Percentiles rank a stretch among this genome's conserved stretches.
phyloP scores from a whole-genome alignment of 2,797 vertebrate species.

The Saxicola maurus region DNA sequence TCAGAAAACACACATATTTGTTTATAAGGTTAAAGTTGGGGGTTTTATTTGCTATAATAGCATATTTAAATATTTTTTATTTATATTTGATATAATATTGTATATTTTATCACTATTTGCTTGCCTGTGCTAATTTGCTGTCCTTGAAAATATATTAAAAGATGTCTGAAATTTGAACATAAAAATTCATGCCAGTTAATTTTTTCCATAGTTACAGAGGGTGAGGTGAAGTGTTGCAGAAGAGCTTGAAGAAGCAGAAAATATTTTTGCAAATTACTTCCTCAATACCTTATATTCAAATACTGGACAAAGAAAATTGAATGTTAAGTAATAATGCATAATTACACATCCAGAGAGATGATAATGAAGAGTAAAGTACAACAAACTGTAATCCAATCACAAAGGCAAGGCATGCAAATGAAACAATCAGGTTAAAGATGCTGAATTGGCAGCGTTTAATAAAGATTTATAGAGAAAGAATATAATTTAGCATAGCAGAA shows the following conservation, averaged over 20 bases:
- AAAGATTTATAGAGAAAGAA: slow-evolving; percentile 40
- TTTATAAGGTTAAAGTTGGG: not conserved
- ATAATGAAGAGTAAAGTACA: slow-evolving; percentile 22
- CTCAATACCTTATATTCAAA: not conserved
- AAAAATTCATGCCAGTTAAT: not conserved
- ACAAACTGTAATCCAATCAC: slow-evolving; percentile 42
- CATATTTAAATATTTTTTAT: not conserved
- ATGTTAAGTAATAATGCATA: slow-evolving; percentile 27
- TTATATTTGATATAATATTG: not conserved
- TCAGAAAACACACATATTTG: not conserved
- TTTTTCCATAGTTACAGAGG: not conserved
- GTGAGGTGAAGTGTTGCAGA: not conserved
- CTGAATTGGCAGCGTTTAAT: not conserved
- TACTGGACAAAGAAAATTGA: not conserved
- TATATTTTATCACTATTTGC: not conserved
- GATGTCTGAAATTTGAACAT: not conserved
- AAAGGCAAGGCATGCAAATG: slow-evolving; percentile 24
- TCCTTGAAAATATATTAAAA: not conserved
- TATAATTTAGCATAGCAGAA: not conserved
- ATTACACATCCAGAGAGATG: slow-evolving; percentile 20
- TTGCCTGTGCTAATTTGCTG: not conserved
- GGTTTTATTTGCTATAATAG: not conserved
- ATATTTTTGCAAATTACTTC: not conserved
- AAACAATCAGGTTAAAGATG: slow-evolving; percentile 37
- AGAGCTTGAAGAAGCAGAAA: not conserved